phyloP scores from a whole-genome alignment of 1,140 invertebrate species.

The Lepidurus apus region DNA sequence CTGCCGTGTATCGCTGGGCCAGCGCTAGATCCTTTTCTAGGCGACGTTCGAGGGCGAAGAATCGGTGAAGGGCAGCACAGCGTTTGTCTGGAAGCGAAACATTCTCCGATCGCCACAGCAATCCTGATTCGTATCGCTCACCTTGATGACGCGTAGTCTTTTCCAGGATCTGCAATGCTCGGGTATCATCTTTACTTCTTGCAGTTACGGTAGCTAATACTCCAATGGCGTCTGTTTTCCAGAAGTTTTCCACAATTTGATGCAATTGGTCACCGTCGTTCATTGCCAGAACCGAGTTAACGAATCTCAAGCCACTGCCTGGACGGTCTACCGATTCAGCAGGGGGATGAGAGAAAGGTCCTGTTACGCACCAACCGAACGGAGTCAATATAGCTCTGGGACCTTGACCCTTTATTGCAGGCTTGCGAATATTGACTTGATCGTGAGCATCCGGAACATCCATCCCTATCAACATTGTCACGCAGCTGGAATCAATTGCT shows the following conservation, averaged over 20 bases:
- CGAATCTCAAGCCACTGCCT: not conserved
- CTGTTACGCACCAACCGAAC: conserved; percentile 12
- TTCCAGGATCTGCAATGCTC: not conserved
- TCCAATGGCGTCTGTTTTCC: no score
- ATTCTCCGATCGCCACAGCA: not conserved
- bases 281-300: not conserved
- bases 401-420: not conserved
- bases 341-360: not conserved
- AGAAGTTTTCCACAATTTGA: no score
- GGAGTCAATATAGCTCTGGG: conserved; percentile 4
- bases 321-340: not conserved
- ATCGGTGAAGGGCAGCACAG: not conserved
- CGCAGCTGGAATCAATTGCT: not conserved
- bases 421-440: not conserved
- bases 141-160: conserved; percentile 18
- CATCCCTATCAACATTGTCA: conserved; percentile 15
- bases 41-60: not conserved
- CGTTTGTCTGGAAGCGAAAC: not conserved
- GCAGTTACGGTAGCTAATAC: not conserved
- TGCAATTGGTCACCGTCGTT: not conserved
- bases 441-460: not conserved
- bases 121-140: conserved; percentile 3
- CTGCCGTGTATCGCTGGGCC: not conserved
- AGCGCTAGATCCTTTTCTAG: not conserved
- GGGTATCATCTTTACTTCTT: not conserved